phyloP scores from a whole-genome alignment of 2,797 vertebrate genomes.

The Melanotaenia maccullochi region DNA sequence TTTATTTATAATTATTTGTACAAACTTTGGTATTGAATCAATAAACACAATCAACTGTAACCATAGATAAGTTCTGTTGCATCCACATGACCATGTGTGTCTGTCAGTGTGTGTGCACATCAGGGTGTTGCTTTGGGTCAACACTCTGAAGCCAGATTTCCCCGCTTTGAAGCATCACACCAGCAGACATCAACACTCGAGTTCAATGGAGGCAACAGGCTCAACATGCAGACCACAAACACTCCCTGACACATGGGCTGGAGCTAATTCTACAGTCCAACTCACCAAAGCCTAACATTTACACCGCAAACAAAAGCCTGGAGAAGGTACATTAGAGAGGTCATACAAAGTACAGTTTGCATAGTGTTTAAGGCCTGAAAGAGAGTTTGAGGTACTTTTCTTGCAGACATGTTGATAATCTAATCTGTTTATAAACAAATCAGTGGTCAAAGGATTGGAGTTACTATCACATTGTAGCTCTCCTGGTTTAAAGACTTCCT shows the following conservation, averaged over 20 bases:
- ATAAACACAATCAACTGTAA: conserved; percentile 11
- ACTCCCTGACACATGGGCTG: conserved; percentile 31
- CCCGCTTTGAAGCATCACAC: conserved; percentile 32
- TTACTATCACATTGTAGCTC: neutral
- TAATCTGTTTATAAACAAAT: neutral
- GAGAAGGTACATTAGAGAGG: conserved; percentile 1
- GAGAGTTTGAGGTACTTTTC: neutral
- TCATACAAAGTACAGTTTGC: conserved; percentile 24
- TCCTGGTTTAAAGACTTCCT: neutral
- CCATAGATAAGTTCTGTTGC: conserved; percentile 15
- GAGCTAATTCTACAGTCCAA: conserved; percentile 6
- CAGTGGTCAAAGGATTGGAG: no score
- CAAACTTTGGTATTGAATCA: conserved; percentile 13
- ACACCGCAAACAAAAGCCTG: conserved; percentile 1
- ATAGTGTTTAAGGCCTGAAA: neutral
- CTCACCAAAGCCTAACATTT: conserved; percentile 31
- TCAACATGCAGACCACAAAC: conserved; percentile 31
- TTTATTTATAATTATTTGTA: neutral
- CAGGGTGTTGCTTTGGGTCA: conserved; percentile 69
- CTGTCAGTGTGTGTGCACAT: conserved; percentile 23
- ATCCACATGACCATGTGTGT: conserved; percentile 13
- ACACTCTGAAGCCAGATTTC: conserved; percentile 43
- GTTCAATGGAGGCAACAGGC: conserved; percentile 32
- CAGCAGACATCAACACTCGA: conserved; percentile 30
- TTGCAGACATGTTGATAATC: neutral